Percentiles rank a stretch among this genome's conserved stretches.
phyloP scores from a whole-genome alignment of 2,888 invertebrate species.

The Scaptomyza reducta region DNA sequence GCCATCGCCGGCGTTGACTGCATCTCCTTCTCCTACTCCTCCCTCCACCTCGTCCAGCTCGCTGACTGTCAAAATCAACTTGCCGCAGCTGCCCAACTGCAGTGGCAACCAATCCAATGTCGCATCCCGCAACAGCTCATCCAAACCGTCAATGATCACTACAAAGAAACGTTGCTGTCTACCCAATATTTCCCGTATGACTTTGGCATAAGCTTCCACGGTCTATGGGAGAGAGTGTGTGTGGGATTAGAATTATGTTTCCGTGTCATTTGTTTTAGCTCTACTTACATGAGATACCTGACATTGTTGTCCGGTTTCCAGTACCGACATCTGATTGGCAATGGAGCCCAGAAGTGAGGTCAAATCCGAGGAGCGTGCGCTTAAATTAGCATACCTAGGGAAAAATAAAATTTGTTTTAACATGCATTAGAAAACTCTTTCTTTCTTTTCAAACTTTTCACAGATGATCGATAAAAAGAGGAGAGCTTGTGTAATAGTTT shows the following conservation, averaged over 20 bases:
- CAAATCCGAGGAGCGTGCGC: slow-evolving; percentile 81
- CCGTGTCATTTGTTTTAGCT: too few relatives aligned
- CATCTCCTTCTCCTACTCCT: slow-evolving; percentile 21
- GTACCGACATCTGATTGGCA: slow-evolving; percentile 90
- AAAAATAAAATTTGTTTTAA: background rate
- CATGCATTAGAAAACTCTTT: too few relatives aligned
- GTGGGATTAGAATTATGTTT: background rate
- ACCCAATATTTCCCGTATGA: slow-evolving; percentile 84
- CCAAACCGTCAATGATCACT: slow-evolving; percentile 91
- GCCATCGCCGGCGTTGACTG: slow-evolving; percentile 19
- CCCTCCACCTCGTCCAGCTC: slow-evolving; percentile 49
- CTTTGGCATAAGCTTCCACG: slow-evolving; percentile 88
- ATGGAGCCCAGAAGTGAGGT: slow-evolving; percentile 88
- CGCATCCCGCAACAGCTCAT: slow-evolving; percentile 85
- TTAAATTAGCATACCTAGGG: slow-evolving; percentile 80
- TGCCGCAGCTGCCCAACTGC: slow-evolving; percentile 89
- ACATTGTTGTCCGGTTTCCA: slow-evolving; percentile 88
- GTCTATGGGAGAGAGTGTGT: slow-evolving; percentile 85
- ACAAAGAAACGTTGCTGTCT: slow-evolving; percentile 86
- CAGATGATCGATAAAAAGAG: too few relatives aligned
- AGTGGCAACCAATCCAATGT: slow-evolving; percentile 91
- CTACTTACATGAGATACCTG: slow-evolving; percentile 87
- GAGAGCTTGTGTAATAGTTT: too few relatives aligned
- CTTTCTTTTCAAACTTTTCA: too few relatives aligned
- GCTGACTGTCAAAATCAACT: slow-evolving; percentile 88